phyloP scores from a whole-genome alignment of 2,797 vertebrate species.

The Chiroxiphia lanceolata region DNA sequence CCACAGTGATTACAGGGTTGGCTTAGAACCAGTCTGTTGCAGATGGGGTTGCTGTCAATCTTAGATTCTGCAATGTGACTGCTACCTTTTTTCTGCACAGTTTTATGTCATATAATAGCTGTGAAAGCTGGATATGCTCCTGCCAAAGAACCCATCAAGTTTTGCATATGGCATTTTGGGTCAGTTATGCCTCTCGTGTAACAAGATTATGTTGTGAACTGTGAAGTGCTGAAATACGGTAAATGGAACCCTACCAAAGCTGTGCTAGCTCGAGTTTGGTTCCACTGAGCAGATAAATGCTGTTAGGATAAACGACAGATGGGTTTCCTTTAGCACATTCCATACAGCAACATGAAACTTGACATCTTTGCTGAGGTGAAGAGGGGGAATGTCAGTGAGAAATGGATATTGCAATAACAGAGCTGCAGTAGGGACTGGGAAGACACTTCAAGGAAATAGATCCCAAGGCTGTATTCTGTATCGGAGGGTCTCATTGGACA shows the following conservation, averaged over 20 bases:
- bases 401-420: neutral
- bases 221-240: conserved; percentile 19
- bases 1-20: neutral
- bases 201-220: neutral
- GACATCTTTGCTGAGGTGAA: neutral
- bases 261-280: neutral
- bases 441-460: neutral
- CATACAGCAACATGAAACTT: neutral
- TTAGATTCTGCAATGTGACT: neutral
- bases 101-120: conserved; percentile 36
- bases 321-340: neutral
- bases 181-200: conserved; percentile 17
- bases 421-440: neutral
- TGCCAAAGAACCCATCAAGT: neutral
- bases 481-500: neutral
- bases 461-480: neutral
- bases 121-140: conserved; percentile 30
- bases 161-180: neutral
- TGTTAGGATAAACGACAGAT: conserved; percentile 21
- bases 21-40: neutral
- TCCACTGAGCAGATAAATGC: neutral
- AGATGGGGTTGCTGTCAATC: conserved; percentile 24
- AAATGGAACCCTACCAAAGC: conserved; percentile 21
- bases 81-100: conserved; percentile 11
- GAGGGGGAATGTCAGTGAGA: neutral